Percentiles rank a stretch among this genome's conserved stretches.
Evolutionary conservation across 2,797 vertebrate species (phyloP).

Genomic region (Stomatorhinus walkeri): DNA sequence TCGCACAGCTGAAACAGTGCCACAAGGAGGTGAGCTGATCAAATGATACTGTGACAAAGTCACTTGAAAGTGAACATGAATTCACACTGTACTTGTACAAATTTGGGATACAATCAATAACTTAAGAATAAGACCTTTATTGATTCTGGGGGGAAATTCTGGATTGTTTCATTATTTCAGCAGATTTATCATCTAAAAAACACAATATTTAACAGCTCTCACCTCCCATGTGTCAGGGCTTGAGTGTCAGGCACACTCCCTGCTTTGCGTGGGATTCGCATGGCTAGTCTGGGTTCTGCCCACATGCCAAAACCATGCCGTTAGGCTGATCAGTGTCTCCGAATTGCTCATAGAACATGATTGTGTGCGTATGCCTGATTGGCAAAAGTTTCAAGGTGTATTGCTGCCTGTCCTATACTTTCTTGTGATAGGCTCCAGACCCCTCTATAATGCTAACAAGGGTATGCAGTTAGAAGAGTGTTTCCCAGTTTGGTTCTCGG

Average conservation of each 20-base stretch:
- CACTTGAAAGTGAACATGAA: neutral
- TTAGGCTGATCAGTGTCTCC: neutral
- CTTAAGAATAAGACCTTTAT: neutral
- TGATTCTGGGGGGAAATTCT: neutral
- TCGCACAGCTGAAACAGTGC: constrained; percentile 75
- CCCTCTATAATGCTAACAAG: neutral
- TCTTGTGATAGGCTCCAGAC: neutral
- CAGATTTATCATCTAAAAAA: neutral
- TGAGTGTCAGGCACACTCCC: neutral
- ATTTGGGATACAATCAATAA: neutral
- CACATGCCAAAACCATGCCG: neutral
- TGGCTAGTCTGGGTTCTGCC: neutral
- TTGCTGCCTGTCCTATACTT: neutral
- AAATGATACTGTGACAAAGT: neutral
- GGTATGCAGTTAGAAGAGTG: neutral
- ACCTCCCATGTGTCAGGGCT: neutral
- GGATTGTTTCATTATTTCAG: neutral
- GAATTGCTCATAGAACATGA: neutral
- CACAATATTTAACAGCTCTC: no score
- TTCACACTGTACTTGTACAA: neutral
- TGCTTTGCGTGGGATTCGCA: neutral
- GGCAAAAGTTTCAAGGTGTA: neutral
- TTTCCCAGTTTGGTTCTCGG: neutral
- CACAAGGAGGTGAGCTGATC: constrained; percentile 53
- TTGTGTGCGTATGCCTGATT: neutral